Conservation (phyloP, 2,888 invertebrate species). For the Netelia virgata region DNA sequence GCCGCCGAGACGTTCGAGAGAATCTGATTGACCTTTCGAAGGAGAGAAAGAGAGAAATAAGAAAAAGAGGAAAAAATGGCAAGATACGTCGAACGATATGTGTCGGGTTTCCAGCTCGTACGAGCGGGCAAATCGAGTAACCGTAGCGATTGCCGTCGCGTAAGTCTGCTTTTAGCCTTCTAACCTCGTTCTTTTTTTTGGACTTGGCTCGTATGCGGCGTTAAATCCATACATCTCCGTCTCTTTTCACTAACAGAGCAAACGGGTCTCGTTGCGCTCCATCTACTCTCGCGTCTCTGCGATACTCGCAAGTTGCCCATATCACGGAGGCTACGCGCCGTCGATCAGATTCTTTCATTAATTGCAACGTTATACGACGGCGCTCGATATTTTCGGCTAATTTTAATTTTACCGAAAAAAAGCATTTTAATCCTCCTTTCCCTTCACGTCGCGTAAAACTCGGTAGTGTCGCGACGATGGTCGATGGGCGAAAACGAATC, state of each 20-base stretch:
- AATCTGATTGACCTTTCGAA: constrained; percentile 44
- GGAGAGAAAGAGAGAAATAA: constrained; percentile 3
- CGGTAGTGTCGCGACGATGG: background rate
- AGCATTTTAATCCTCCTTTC: background rate
- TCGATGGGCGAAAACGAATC: background rate
- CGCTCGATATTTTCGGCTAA: background rate
- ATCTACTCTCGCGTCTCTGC: constrained; percentile 29
- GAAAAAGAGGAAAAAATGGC: constrained; percentile 13
- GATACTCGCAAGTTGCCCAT: background rate
- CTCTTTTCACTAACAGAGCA: constrained; percentile 37
- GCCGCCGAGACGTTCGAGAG: background rate
- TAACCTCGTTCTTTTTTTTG: constrained; percentile 69
- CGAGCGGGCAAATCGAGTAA: constrained; percentile 32
- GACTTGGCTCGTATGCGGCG: background rate
- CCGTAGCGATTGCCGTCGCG: constrained; percentile 13
- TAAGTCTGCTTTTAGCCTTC: constrained; percentile 69
- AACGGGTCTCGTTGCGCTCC: constrained; percentile 60
- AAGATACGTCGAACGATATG: constrained; percentile 8
- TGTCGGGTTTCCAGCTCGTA: background rate
- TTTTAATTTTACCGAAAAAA: background rate
- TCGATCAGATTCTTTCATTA: background rate
- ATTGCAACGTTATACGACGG: background rate
- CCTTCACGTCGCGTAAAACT: background rate
- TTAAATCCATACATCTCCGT: constrained; percentile 18
- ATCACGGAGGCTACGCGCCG: background rate